Conservation (phyloP, 2,797 vertebrate species). For the Falco naumanni region DNA sequence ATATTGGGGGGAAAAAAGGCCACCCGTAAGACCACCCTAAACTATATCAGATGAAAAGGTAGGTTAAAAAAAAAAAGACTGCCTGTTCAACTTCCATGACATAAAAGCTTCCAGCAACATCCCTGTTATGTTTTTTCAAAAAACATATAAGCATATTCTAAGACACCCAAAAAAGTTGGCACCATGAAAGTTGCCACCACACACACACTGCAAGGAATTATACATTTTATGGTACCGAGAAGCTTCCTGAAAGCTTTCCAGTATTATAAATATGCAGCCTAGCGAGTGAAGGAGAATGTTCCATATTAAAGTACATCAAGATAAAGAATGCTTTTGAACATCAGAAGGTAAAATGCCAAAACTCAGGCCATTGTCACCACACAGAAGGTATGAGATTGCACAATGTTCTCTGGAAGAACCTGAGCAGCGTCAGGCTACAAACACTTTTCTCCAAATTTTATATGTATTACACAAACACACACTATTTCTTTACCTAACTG, state of each 20-base stretch:
- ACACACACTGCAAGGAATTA: background rate
- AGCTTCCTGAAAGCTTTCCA: constrained; percentile 33
- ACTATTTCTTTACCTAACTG: constrained; percentile 39
- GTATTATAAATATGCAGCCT: constrained; percentile 32
- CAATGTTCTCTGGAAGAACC: constrained; percentile 55
- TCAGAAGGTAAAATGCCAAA: constrained; percentile 38
- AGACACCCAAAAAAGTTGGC: background rate
- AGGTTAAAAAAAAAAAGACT: constrained; percentile 6
- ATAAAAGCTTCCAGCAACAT: constrained; percentile 46
- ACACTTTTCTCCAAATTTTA: constrained; percentile 49
- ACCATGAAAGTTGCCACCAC: background rate
- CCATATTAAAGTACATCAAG: constrained; percentile 13
- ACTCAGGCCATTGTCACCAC: constrained; percentile 1
- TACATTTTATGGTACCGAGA: constrained; percentile 13
- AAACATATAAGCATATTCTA: background rate
- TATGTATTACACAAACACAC: background rate
- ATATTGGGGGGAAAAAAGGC: background rate
- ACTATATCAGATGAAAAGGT: constrained; percentile 59
- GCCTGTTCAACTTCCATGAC: constrained; percentile 45
- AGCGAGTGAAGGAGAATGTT: constrained; percentile 53
- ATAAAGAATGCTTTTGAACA: constrained; percentile 35
- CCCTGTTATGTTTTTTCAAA: background rate
- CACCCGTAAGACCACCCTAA: constrained; percentile 14
- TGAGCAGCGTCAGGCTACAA: constrained; percentile 31
- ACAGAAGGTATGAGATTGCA: constrained; percentile 48